A percentile compares a stretch with the other conserved stretches of the same genome.
Evolutionary conservation across 2,797 vertebrate species (phyloP).

Genomic region (Nasua narica): DNA sequence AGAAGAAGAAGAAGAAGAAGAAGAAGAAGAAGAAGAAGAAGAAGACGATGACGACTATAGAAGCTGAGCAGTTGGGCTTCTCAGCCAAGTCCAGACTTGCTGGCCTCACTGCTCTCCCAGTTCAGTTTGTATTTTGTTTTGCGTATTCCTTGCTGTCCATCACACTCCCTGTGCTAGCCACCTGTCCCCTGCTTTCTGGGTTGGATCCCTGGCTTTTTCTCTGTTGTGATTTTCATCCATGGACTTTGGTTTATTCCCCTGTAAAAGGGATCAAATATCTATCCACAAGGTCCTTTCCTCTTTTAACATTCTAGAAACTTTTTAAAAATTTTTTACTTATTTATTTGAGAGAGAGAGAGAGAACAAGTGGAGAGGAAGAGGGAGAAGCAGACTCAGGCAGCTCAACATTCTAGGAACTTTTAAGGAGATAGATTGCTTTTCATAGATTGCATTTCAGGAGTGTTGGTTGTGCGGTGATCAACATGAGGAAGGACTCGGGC

Average conservation of each 20-base stretch:
- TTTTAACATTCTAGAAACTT: not conserved
- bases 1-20: too few relatives aligned
- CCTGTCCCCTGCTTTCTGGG: not conserved
- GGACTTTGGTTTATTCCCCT: not conserved
- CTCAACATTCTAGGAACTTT: not conserved
- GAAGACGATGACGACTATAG: not conserved
- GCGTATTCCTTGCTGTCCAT: not conserved
- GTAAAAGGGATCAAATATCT: not conserved
- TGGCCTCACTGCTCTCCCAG: not conserved
- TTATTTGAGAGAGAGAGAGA: not conserved
- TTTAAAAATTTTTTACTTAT: not conserved
- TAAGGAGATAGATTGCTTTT: not conserved
- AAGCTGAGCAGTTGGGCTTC: not conserved
- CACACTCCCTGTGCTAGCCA: accelerated
- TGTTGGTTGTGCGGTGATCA: not conserved
- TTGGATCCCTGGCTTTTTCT: not conserved
- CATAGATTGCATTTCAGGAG: not conserved
- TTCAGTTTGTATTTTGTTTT: not conserved
- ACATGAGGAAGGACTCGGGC: not conserved
- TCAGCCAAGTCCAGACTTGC: not conserved
- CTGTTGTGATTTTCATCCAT: not conserved
- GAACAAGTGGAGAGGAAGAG: not conserved
- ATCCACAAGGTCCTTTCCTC: not conserved
- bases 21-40: too few relatives aligned
- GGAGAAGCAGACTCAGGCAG: not conserved